Evolutionary conservation across 2,797 vertebrate genomes (phyloP).

Genomic region (Selene dorsalis): DNA sequence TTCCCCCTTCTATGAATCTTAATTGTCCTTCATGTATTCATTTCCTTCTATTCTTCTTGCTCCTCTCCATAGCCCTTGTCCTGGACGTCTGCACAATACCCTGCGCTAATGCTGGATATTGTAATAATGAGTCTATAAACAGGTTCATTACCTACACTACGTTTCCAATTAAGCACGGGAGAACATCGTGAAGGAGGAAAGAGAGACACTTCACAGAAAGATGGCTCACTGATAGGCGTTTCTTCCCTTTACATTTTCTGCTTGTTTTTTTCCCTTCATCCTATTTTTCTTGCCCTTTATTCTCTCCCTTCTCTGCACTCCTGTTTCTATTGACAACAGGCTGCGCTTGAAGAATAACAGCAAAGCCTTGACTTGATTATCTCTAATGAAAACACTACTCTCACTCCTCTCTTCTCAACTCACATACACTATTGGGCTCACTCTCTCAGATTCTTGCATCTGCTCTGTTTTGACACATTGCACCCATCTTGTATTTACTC

Average conservation of each 20-base stretch:
- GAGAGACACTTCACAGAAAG: slow-evolving; percentile 32
- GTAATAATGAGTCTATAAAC: slow-evolving; percentile 66
- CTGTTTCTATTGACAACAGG: slow-evolving; percentile 66
- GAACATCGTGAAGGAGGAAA: slow-evolving; percentile 39
- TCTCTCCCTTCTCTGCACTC: slow-evolving; percentile 39
- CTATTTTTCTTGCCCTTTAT: slow-evolving; percentile 45
- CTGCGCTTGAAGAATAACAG: slow-evolving; percentile 39
- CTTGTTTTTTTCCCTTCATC: slow-evolving; percentile 39
- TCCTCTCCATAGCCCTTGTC: slow-evolving; percentile 19
- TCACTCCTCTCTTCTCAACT: slow-evolving; percentile 20
- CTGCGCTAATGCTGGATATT: slow-evolving; percentile 44
- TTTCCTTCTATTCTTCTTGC: slow-evolving; percentile 26
- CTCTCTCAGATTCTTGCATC: slow-evolving; percentile 6
- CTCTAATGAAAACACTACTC: slow-evolving; percentile 60
- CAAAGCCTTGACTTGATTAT: slow-evolving; percentile 57
- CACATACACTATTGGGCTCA: neutral
- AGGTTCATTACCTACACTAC: slow-evolving; percentile 63
- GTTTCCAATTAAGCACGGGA: slow-evolving; percentile 61
- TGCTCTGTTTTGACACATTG: slow-evolving; percentile 13
- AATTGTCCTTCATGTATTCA: neutral
- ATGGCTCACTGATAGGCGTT: slow-evolving; percentile 37
- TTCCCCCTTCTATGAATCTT: slow-evolving; percentile 4
- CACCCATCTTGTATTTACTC: slow-evolving; percentile 1
- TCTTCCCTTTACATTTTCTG: slow-evolving; percentile 24
- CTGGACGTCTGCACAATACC: slow-evolving; percentile 45